Conservation (phyloP, 2,797 vertebrate genomes). For the Pagetopsis macropterus region DNA sequence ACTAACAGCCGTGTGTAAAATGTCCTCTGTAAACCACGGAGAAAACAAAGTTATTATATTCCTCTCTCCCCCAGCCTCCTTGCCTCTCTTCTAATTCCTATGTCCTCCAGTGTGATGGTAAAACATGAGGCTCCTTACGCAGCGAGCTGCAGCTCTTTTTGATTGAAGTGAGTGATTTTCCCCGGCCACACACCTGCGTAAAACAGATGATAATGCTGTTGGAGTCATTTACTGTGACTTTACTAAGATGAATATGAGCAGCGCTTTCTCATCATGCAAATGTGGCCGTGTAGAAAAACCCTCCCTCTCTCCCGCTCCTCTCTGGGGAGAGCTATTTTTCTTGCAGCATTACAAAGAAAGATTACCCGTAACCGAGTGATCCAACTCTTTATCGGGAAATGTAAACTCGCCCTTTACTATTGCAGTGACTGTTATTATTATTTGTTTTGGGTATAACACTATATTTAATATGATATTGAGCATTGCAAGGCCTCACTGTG, state of each 20-base stretch:
- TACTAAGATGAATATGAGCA: slow-evolving; percentile 80
- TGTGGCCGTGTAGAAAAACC: slow-evolving; percentile 58
- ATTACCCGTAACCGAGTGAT: slow-evolving; percentile 65
- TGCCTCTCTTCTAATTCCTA: slow-evolving; percentile 60
- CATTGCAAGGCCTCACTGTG: slow-evolving; percentile 52
- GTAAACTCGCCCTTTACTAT: slow-evolving; percentile 70
- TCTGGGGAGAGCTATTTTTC: slow-evolving; percentile 69
- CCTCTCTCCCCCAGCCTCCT: slow-evolving; percentile 45
- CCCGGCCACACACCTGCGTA: slow-evolving; percentile 74
- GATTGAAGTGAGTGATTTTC: slow-evolving; percentile 80
- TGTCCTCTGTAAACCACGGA: slow-evolving; percentile 44
- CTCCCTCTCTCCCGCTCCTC: slow-evolving; percentile 53
- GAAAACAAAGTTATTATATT: slow-evolving; percentile 70
- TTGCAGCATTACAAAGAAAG: slow-evolving; percentile 64
- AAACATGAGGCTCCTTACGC: slow-evolving; percentile 87
- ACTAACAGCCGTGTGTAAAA: slow-evolving; percentile 31
- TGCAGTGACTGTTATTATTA: slow-evolving; percentile 67
- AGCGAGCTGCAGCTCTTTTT: slow-evolving; percentile 81
- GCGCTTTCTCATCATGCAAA: slow-evolving; percentile 80
- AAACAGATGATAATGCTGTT: slow-evolving; percentile 81
- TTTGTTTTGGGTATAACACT: slow-evolving; percentile 69
- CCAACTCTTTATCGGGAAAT: slow-evolving; percentile 65
- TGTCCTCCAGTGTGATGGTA: slow-evolving; percentile 81
- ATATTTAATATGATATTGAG: slow-evolving; percentile 66
- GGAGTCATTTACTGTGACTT: slow-evolving; percentile 79